Base-by-base conservation (phyloP, 30 jellyfish, hydroid and myxozoan species). In the Aurelia aurita region DNA sequence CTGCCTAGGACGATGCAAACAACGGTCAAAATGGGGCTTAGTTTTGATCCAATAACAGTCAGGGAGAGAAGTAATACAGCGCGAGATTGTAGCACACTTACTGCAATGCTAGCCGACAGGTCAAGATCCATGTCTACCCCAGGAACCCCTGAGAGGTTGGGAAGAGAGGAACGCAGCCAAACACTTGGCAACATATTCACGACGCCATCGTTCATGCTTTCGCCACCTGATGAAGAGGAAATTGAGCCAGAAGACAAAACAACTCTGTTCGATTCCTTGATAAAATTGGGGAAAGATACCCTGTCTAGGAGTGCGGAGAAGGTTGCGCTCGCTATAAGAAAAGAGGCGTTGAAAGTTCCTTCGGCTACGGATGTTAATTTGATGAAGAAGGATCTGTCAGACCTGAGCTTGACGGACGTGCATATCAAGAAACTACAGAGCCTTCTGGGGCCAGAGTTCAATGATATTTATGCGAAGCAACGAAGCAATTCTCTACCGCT, bases 1-100 rank as follows among this genome's bases (percentile, higher is more conserved):
- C 69, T 87, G 23, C 96, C 96, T 25, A 76, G 69, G 62, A 87
- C 96, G 2, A 51, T 87, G 43, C 96, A 77, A 25, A 58, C 96
- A 13, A 87, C 96, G 31, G 96, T 87, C 2, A 35, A 62, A 55
- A 80, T 87, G 90, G 96, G 96, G 68, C 84, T 87, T n/a, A 72
- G 88, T 69, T 72, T 77, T 27, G 96, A 87, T 49, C 96, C 96
- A 18, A 74, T 87, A 14, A 87, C 88, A 8, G 75, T 70, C 5
- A 77, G 55, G 58, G 90, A 87, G 58, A 64, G 87, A 61, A 82
- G 69, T 47, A 46, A 83, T 58, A 44, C 35, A 32, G 86, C 74
- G 15, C 78, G 92, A 11, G 72, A 82, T 12, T 58, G 86, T 31
- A 31, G 29, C 31, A 71, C 72, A 11, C 65, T 70, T 5, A 57